A percentile compares a stretch with the other conserved stretches of the same genome.
phyloP scores from a whole-genome alignment of 2,888 invertebrate species.

The Aphrophora alni region DNA sequence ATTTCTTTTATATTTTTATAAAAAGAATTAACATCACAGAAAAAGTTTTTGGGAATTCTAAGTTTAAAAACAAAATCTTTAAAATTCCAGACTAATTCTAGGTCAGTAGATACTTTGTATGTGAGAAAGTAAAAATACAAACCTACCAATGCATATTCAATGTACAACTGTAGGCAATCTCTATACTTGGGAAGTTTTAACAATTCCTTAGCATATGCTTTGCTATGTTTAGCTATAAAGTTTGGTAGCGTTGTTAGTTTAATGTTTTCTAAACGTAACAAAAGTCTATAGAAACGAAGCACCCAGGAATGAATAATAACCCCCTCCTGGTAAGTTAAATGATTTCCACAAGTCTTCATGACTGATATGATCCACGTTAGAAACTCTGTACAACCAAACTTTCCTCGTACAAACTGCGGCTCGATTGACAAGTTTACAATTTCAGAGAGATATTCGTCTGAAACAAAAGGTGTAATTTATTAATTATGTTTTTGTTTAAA shows the following conservation, averaged over 20 bases:
- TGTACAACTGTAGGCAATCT: slow-evolving; percentile 64
- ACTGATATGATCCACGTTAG: slow-evolving; percentile 39
- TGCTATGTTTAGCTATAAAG: slow-evolving; percentile 60
- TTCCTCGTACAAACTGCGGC: slow-evolving; percentile 34
- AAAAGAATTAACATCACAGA: too few relatives aligned
- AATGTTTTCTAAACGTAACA: slow-evolving; percentile 26
- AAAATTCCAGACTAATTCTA: too few relatives aligned
- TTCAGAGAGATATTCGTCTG: slow-evolving; percentile 18
- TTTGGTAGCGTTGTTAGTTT: slow-evolving; percentile 49
- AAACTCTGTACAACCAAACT: slow-evolving; percentile 35
- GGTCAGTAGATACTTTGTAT: too few relatives aligned
- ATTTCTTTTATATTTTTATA: too few relatives aligned
- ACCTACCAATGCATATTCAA: slow-evolving; percentile 66
- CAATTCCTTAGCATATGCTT: slow-evolving; percentile 63
- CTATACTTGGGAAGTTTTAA: slow-evolving; percentile 63
- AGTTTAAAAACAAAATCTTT: too few relatives aligned
- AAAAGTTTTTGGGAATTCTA: too few relatives aligned
- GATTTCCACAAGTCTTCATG: slow-evolving; percentile 40
- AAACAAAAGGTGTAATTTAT: too few relatives aligned
- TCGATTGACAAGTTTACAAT: slow-evolving; percentile 18
- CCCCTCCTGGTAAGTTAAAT: slow-evolving; percentile 11
- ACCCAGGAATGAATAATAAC: slow-evolving; percentile 29
- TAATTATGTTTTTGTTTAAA: too few relatives aligned
- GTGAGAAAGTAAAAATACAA: too few relatives aligned
- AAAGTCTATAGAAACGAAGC: slow-evolving; percentile 21